Evolutionary conservation across 2,113 vertebrate species (phyloP).

Genomic region (Calonectris borealis): DNA sequence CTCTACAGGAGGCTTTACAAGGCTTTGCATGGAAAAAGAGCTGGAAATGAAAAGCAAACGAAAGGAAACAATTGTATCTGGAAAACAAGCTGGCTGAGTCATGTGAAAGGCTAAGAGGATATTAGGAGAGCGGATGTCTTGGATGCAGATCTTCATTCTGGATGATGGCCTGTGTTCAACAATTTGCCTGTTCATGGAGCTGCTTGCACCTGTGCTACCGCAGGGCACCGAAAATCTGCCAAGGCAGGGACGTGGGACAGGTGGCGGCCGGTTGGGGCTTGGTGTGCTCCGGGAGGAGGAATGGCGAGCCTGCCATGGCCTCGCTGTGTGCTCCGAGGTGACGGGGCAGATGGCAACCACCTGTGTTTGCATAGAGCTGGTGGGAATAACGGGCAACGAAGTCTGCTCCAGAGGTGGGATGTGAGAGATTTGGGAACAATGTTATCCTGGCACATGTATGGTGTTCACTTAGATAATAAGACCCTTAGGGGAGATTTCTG

Average conservation of each 20-base stretch:
- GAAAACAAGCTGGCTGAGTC: not conserved
- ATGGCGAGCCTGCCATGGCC: not conserved
- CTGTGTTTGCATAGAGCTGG: not conserved
- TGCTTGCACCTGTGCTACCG: not conserved
- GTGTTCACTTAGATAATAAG: not conserved
- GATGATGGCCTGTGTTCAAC: not conserved
- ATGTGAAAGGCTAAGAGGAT: not conserved
- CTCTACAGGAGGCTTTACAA: not conserved
- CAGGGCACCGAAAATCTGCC: fast-evolving
- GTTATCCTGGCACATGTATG: not conserved
- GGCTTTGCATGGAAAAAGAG: not conserved
- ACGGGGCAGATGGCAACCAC: fast-evolving
- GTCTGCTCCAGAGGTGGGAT: not conserved
- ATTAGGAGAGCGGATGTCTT: not conserved
- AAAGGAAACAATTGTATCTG: not conserved
- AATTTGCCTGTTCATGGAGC: no score
- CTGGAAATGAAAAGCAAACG: not conserved
- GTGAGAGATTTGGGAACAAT: not conserved
- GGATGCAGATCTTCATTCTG: not conserved
- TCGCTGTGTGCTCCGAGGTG: fast-evolving
- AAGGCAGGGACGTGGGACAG: not conserved
- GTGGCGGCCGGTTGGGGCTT: fast-evolving
- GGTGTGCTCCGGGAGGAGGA: not conserved
- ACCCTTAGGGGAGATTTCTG: not conserved
- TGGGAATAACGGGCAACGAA: not conserved